These are phyloP conservation scores for Chirona hameri DNA, from an alignment of 2,888 invertebrate species.

Conservation along the genomic window DNA sequence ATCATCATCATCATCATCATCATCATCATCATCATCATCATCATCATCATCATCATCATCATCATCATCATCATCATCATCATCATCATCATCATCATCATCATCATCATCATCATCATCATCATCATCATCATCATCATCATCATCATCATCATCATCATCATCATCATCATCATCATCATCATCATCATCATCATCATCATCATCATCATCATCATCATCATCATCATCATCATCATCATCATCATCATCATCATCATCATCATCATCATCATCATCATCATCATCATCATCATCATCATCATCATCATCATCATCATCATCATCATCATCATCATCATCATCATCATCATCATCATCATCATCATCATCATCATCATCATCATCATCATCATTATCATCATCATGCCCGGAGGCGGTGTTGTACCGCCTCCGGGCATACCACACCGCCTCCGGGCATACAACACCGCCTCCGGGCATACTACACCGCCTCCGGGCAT, in stretches of 20 bases:
- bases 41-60: background rate
- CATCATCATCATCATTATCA: background rate
- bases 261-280: background rate
- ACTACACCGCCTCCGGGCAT: too few relatives aligned
- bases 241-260: background rate
- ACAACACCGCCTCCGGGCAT: too few relatives aligned
- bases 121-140: background rate
- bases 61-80: background rate
- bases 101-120: background rate
- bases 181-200: background rate
- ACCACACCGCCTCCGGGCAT: too few relatives aligned
- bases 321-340: background rate
- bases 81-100: background rate
- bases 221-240: background rate
- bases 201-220: background rate
- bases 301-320: background rate
- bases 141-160: background rate
- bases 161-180: background rate
- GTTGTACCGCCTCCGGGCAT: too few relatives aligned
- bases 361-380: background rate
- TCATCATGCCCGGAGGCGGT: background rate
- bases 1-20: background rate
- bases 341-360: background rate
- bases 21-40: background rate
- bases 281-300: background rate